Base-by-base conservation (phyloP, 2,113 vertebrate genomes). In the Trochalopteron elliotii region DNA sequence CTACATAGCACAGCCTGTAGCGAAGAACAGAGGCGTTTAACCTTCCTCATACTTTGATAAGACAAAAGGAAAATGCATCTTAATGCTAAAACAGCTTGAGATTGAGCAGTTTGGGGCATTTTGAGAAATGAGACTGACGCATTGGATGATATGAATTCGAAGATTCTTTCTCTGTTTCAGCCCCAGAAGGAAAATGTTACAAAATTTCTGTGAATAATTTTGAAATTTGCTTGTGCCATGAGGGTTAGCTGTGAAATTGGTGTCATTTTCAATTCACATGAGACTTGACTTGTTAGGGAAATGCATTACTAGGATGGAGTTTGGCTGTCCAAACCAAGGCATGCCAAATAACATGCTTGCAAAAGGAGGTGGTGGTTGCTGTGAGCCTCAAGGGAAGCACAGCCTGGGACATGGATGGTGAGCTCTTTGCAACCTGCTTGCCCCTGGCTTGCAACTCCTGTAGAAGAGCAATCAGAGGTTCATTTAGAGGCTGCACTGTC, bases 201-300 rank as follows among this genome's bases (percentile, higher is more conserved):
- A 71, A 83, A 83, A 72, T 88, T 83, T 88, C 35, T 83, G 40
- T 81, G 63, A 91, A 74, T 86, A 94, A 88, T 94, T 90, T 88
- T 91, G 69, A 93, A 83, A 83, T 90, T 61, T 88, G 22, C 68
- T 75, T 90, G n/a, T 88, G 59, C 83, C 37, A 6, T 56, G 37
- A 86, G 76, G 50, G n/a, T 68, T 86, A 83, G 67, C 37, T 92
- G 71, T 59, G 69, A 90, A 89, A 49, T 52, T 0, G 1, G 16
- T 76, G 70, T 76, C 9, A 27, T 83, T 88, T 52, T 56, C 31
- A 89, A 72, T 93, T 90, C 63, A 69, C 17, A 49, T 69, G 53
- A 83, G 35, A 74, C 22, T 49, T 80, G 76, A 68, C 55, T 86
- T 65, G n/a, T 83, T 90, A 90, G 31, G 40, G 40, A 79, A 83